phyloP scores from a whole-genome alignment of 2,113 vertebrate species.

The Nothocercus nigrocapillus region DNA sequence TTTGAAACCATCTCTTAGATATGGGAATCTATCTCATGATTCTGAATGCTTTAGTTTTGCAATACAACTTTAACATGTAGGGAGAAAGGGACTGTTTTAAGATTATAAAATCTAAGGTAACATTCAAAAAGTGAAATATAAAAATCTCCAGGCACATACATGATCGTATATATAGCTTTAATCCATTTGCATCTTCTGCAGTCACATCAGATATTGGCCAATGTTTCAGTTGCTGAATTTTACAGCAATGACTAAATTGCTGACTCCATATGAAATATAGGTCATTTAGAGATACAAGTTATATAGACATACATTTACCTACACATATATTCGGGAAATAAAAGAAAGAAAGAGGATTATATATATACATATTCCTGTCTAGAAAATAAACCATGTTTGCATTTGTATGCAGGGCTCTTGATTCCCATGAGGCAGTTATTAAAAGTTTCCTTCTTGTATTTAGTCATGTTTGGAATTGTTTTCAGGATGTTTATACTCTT shows the following conservation, averaged over 20 bases:
- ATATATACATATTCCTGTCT: not conserved
- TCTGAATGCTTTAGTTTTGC: not conserved
- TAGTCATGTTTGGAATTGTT: conserved; percentile 72
- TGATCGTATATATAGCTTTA: not conserved
- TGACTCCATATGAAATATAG: conserved; percentile 9
- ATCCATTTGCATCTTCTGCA: not conserved
- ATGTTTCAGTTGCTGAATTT: conserved; percentile 3
- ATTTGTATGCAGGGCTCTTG: not conserved
- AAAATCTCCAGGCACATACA: conserved; percentile 14
- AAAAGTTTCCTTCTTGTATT: conserved; percentile 50
- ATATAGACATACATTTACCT: not conserved
- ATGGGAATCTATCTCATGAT: not conserved
- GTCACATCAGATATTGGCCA: conserved; percentile 42
- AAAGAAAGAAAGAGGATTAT: not conserved
- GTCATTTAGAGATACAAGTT: conserved; percentile 5
- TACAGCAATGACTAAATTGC: conserved; percentile 30
- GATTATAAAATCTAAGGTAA: not conserved
- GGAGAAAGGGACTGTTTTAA: not conserved
- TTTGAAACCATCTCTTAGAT: not conserved
- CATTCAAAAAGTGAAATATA: not conserved
- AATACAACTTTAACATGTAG: not conserved
- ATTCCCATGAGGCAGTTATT: conserved; percentile 40
- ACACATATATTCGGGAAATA: not conserved
- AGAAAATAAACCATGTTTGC: conserved; percentile 15
- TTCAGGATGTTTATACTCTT: conserved; percentile 73